Evolutionary conservation across 2,888 invertebrate genomes (phyloP).

Genomic region (Euplexia lucipara): DNA sequence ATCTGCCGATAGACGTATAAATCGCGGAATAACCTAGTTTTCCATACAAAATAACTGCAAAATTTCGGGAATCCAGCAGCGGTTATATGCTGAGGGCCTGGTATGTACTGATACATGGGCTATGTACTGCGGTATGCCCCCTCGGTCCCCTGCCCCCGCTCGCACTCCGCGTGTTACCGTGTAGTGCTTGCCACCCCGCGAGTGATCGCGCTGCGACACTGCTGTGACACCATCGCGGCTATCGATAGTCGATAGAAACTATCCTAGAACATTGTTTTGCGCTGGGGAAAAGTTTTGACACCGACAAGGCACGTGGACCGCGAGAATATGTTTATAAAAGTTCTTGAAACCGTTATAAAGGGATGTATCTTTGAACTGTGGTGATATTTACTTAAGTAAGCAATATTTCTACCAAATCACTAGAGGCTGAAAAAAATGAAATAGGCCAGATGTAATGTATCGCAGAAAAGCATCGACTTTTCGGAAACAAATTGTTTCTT

Average conservation of each 20-base stretch:
- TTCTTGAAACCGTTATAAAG: background rate
- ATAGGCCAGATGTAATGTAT: background rate
- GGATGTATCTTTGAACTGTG: background rate
- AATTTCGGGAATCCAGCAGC: conserved; percentile 87
- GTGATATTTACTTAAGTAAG: background rate
- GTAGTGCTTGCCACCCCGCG: conserved; percentile 80
- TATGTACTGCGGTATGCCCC: conserved; percentile 83
- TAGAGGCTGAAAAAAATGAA: background rate
- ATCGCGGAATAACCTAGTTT: conserved; percentile 90
- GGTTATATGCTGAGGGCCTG: conserved; percentile 81
- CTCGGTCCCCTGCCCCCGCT: conserved; percentile 69
- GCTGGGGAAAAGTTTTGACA: background rate
- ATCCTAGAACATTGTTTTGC: conserved; percentile 32
- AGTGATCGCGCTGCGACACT: conserved; percentile 78
- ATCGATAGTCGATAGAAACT: conserved; percentile 81
- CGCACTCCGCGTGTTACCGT: conserved; percentile 68
- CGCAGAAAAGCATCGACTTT: background rate
- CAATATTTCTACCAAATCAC: background rate
- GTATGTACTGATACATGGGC: conserved; percentile 87
- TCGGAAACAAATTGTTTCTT: background rate
- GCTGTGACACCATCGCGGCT: conserved; percentile 63
- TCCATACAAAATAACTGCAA: conserved; percentile 90
- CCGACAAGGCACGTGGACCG: rapidly evolving
- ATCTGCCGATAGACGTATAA: conserved; percentile 77
- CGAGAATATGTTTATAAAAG: background rate